Conservation (phyloP, 2,888 invertebrate species). For the Chironomus tentans region DNA sequence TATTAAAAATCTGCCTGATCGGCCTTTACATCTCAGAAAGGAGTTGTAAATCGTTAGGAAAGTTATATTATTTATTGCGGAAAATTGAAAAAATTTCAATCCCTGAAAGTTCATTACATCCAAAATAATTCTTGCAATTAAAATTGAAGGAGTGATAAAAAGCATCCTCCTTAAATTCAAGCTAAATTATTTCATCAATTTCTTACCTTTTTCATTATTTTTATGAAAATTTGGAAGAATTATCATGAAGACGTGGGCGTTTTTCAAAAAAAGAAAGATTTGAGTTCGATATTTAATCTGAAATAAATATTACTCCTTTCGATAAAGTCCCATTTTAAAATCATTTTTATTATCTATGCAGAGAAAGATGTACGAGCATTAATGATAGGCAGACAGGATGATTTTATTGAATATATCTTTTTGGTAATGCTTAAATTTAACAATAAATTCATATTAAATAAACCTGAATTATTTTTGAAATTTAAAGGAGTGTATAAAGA, state of each 20-base stretch:
- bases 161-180: background rate
- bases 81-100: background rate
- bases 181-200: background rate
- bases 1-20: too few species aligned
- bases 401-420: background rate
- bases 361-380: too few species aligned
- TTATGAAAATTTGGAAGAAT: background rate
- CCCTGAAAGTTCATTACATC: background rate
- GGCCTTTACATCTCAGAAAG: too few species aligned
- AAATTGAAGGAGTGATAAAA: background rate
- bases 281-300: background rate
- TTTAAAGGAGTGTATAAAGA: too few species aligned
- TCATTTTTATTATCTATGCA: background rate
- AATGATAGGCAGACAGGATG: too few species aligned
- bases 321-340: background rate
- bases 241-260: background rate
- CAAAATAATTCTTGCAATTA: background rate
- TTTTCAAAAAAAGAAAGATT: background rate
- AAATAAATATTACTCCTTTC: slow-evolving; percentile 1
- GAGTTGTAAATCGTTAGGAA: too few species aligned
- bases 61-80: too few species aligned
- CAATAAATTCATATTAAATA: too few species aligned
- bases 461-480: too few species aligned
- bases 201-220: background rate
- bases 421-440: too few species aligned